Evolutionary conservation across 2,797 vertebrate genomes (phyloP).

Genomic region (Clarias platycephalus): DNA sequence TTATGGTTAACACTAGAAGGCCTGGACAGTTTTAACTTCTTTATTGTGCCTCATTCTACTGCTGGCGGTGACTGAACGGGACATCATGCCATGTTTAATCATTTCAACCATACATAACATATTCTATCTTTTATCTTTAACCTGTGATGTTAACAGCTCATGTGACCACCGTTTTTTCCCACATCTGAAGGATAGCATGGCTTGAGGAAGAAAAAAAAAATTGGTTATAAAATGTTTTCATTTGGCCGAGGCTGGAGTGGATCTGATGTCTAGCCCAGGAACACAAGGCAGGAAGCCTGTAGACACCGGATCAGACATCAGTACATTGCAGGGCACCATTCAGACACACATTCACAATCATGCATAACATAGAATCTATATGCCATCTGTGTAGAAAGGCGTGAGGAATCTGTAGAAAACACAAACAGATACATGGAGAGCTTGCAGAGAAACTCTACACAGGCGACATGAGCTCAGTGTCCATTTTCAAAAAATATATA

Average conservation of each 20-base stretch:
- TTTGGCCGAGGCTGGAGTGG: neutral
- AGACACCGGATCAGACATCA: too few relatives aligned
- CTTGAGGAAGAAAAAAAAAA: neutral
- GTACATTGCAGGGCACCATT: neutral
- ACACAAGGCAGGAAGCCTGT: neutral
- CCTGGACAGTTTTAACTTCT: neutral
- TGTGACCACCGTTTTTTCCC: neutral
- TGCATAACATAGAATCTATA: neutral
- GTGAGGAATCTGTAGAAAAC: neutral
- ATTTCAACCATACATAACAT: neutral
- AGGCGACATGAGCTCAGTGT: neutral
- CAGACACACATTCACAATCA: neutral
- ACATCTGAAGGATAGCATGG: neutral
- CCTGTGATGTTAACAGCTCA: neutral
- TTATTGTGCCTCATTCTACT: neutral
- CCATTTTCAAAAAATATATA: neutral
- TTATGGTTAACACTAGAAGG: neutral
- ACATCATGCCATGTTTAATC: neutral
- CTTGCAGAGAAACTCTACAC: neutral
- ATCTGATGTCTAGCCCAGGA: neutral
- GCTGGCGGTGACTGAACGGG: neutral
- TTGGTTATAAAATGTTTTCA: neutral
- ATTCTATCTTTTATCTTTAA: neutral
- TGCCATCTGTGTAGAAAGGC: neutral
- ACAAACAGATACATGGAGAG: neutral